Percentiles rank a stretch among this genome's conserved stretches.
phyloP scores from a whole-genome alignment of 30 jellyfish, hydroid and myxozoan species.

The Haliclystus octoradiatus region DNA sequence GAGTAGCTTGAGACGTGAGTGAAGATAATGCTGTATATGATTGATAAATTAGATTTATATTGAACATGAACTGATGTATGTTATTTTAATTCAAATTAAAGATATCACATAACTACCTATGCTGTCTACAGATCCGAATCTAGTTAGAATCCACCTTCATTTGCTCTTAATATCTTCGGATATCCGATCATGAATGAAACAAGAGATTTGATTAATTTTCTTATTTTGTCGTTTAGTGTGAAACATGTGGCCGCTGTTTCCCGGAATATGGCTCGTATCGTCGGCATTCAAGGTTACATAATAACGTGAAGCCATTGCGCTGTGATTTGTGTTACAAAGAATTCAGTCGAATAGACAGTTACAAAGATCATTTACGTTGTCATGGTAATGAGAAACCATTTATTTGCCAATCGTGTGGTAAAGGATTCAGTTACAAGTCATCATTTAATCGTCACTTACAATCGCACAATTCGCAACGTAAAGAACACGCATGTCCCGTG shows the following conservation, averaged over 20 bases:
- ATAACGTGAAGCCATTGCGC: constrained; percentile 37
- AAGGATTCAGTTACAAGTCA: constrained; percentile 38
- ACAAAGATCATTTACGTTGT: constrained; percentile 45
- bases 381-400: constrained; percentile 41
- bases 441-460: constrained; percentile 42
- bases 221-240: too few relatives aligned
- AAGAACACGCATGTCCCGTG: constrained; percentile 20
- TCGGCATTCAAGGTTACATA: constrained; percentile 51
- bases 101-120: too few relatives aligned
- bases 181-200: too few relatives aligned
- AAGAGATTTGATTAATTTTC: too few relatives aligned
- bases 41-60: too few relatives aligned
- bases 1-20: too few relatives aligned
- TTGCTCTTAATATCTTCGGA: too few relatives aligned
- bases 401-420: constrained; percentile 32
- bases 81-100: too few relatives aligned
- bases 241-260: constrained; percentile 41
- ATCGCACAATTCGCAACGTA: constrained; percentile 31
- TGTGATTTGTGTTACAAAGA: constrained; percentile 46
- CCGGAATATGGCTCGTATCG: constrained; percentile 57
- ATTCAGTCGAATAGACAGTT: constrained; percentile 52
- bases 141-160: too few relatives aligned
- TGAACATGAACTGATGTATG: too few relatives aligned
- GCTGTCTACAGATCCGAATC: too few relatives aligned
- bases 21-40: too few relatives aligned